Conservation (phyloP, 1,140 invertebrate genomes). For the Tetramorium parvispinum region DNA sequence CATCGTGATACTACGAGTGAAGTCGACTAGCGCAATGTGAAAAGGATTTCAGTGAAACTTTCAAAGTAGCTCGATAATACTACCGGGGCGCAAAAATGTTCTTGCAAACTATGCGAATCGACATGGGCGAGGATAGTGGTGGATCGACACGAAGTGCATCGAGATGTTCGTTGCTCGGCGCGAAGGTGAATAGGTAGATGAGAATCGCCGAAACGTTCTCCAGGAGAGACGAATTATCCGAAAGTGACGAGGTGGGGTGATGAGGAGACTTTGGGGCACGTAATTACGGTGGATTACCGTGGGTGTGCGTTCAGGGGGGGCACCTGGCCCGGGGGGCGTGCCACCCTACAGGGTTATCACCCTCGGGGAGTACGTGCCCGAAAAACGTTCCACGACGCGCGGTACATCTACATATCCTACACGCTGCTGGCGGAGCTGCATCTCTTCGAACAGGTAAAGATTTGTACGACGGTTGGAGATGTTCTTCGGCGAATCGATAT, state of each 20-base stretch:
- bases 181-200: constrained; percentile 69
- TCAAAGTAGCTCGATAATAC: background rate
- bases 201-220: constrained; percentile 25
- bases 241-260: constrained; percentile 60
- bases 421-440: constrained; percentile 87
- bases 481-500: background rate
- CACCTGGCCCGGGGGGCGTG: constrained; percentile 84
- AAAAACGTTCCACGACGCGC: constrained; percentile 87
- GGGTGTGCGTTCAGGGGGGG: constrained; percentile 74
- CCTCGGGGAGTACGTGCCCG: constrained; percentile 79
- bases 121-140: constrained; percentile 24
- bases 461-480: background rate
- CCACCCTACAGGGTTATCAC: constrained; percentile 76
- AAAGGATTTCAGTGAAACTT: constrained; percentile 26
- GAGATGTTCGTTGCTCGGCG: constrained; percentile 38
- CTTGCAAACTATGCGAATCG: constrained; percentile 15
- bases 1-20: background rate
- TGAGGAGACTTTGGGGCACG: constrained; percentile 65
- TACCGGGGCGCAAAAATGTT: constrained; percentile 43
- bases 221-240: background rate
- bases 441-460: constrained; percentile 88
- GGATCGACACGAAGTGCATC: constrained; percentile 45
- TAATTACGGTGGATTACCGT: constrained; percentile 83
- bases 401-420: constrained; percentile 88
- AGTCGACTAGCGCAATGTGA: background rate